Conservation (phyloP, 2,797 vertebrate species). For the Poecilia gillii region DNA sequence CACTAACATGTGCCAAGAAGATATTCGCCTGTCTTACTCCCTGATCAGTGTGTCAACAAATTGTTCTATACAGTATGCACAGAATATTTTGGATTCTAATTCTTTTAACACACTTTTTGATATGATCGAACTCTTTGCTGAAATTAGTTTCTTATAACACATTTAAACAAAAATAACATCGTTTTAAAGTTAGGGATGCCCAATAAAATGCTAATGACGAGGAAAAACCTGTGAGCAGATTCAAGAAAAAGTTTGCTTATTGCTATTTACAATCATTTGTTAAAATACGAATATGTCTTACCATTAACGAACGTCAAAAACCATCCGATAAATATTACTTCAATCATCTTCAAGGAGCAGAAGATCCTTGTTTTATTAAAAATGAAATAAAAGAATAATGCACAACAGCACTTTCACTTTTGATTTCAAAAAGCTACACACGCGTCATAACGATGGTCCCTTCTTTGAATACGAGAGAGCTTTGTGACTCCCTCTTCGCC, state of each 20-base stretch:
- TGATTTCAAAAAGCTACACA: conserved; percentile 47
- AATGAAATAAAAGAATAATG: not conserved
- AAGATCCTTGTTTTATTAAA: not conserved
- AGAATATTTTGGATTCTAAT: not conserved
- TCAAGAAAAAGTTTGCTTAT: not conserved
- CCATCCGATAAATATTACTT: conserved; percentile 58
- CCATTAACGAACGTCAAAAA: conserved; percentile 57
- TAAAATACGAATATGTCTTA: conserved; percentile 46
- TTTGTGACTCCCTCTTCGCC: not conserved
- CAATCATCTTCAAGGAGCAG: conserved; percentile 32
- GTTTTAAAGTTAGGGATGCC: not conserved
- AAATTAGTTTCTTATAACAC: not conserved
- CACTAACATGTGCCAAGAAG: not conserved
- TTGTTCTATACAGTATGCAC: not conserved
- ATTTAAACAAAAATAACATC: not conserved
- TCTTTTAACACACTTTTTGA: not conserved
- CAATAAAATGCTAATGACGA: not conserved
- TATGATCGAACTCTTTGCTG: not conserved
- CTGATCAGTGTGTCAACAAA: not conserved
- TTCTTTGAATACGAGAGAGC: not conserved
- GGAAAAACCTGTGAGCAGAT: not conserved
- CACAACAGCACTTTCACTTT: conserved; percentile 75
- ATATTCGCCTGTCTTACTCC: not conserved
- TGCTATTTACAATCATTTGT: not conserved
- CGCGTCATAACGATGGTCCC: not conserved